Base-by-base conservation (phyloP, 2,113 vertebrate genomes). In the Phylloscopus trochiloides region DNA sequence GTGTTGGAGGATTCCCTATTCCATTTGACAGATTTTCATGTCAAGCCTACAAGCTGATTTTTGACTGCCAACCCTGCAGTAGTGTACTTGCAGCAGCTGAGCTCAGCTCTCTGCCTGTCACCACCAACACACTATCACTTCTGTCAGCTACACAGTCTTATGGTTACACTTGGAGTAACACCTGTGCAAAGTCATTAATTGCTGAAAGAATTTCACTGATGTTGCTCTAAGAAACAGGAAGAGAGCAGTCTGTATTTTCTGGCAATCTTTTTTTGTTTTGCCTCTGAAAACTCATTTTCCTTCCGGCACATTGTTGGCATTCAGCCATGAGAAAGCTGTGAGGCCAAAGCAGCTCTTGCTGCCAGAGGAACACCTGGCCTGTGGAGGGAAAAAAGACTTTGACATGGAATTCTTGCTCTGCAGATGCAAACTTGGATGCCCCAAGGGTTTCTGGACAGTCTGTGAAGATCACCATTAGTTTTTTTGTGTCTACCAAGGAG, bases 91-190 rank as follows among this genome's bases (percentile, higher is more conserved):
- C 52, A 36, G 71, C 78, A 90, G 62, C 74, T 82, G 88, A 94
- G 86, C 78, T 70, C 17, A 86, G 42, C 67, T 86, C 31, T 55
- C 43, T 66, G 21, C 63, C 47, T 85, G 77, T 81, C 4, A 4
- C 90, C 82, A 86, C 71, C 90, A 97, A 75, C 71, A 79, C 86
- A 14, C 31, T 91, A 14, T 82, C 77, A 54, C 74, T 93, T 94
- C 38, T 88, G 66, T 62, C 71, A 92, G 50, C 71, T 68, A 73
- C 36, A 18, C 31, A 26, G 70, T 47, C 77, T 68, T 55, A 26
- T 0, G 3, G 66, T 82, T 85, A 57, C 42, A 11, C 54, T 76
- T 75, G 38, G 71, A 90, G 94, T 95, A 94, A 76, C 71, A 93
- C 88, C 88, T 92, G 45, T 85, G 71, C n/a, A 65, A 82, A 76